These are phyloP conservation scores for Tenthredo livida DNA, from an alignment of 2,888 invertebrate species.

Conservation along the genomic window DNA sequence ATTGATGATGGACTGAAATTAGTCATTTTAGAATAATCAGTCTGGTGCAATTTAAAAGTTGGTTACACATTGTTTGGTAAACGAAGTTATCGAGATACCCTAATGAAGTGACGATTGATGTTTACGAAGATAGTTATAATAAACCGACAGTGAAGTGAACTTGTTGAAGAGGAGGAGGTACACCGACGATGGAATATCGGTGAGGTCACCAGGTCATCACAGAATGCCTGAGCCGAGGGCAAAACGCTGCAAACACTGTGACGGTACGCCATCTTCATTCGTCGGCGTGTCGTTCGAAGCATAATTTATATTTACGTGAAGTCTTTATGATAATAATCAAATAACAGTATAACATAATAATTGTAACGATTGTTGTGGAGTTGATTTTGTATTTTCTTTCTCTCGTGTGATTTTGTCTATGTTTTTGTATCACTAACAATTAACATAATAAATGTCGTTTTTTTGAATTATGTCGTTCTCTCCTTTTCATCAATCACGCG, in stretches of 20 bases:
- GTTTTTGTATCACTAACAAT: constrained; percentile 54
- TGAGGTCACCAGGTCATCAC: constrained; percentile 77
- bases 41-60: constrained; percentile 20
- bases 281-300: constrained; percentile 55
- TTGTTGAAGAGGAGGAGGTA: constrained; percentile 62
- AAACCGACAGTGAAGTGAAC: constrained; percentile 46
- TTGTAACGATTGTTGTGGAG: constrained; percentile 50
- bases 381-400: constrained; percentile 41
- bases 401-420: constrained; percentile 49
- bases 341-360: constrained; percentile 49
- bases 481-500: constrained; percentile 42
- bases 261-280: constrained; percentile 82
- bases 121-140: constrained; percentile 12
- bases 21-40: neutral
- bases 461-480: constrained; percentile 39
- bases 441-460: constrained; percentile 54
- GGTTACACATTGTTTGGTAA: constrained; percentile 11
- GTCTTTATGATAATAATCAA: constrained; percentile 44
- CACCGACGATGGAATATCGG: constrained; percentile 76
- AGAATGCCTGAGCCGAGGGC: constrained; percentile 88
- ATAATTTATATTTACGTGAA: constrained; percentile 33
- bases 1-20: neutral
- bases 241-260: constrained; percentile 95
- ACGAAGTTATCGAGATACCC: constrained; percentile 25
- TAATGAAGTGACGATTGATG: constrained; percentile 42